A percentile compares a stretch with the other conserved stretches of the same genome.
phyloP scores from a whole-genome alignment of 2,113 vertebrate genomes.

The Struthio camelus region DNA sequence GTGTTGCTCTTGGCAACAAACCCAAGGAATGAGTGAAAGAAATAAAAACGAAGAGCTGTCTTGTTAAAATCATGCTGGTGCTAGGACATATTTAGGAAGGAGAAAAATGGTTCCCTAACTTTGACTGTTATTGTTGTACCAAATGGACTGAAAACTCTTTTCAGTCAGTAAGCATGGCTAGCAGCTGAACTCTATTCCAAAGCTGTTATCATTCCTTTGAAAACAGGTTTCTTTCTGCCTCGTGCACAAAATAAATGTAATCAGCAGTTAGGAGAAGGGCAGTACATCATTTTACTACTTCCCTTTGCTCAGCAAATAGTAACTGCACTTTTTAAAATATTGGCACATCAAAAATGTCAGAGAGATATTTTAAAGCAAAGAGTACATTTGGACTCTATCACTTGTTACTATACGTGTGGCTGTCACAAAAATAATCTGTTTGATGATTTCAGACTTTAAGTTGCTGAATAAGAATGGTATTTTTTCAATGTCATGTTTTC shows the following conservation, averaged over 20 bases:
- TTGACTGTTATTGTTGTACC: slow-evolving; percentile 12
- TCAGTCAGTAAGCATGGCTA: background rate
- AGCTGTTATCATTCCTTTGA: slow-evolving; percentile 44
- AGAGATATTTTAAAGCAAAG: background rate
- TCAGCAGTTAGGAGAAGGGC: background rate
- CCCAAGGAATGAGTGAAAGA: slow-evolving; percentile 67
- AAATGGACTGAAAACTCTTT: slow-evolving; percentile 23
- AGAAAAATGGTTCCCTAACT: slow-evolving; percentile 51
- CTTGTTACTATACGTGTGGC: background rate
- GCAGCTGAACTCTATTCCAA: slow-evolving; percentile 35
- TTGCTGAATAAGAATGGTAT: background rate
- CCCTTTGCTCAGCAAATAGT: slow-evolving; percentile 15
- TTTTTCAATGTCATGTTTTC: background rate
- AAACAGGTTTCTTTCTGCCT: slow-evolving; percentile 46
- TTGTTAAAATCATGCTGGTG: slow-evolving; percentile 56
- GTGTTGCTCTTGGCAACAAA: slow-evolving; percentile 78
- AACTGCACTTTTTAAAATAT: background rate
- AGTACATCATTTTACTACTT: background rate
- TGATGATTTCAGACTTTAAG: background rate
- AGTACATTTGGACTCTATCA: background rate
- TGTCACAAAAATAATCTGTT: background rate
- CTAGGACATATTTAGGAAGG: slow-evolving; percentile 35
- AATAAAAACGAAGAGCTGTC: slow-evolving; percentile 56
- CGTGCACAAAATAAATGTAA: slow-evolving; percentile 29
- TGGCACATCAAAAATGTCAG: background rate